These are phyloP conservation scores for Monochamus saltuarius DNA, from an alignment of 1,140 invertebrate genomes.

Conservation along the genomic window DNA sequence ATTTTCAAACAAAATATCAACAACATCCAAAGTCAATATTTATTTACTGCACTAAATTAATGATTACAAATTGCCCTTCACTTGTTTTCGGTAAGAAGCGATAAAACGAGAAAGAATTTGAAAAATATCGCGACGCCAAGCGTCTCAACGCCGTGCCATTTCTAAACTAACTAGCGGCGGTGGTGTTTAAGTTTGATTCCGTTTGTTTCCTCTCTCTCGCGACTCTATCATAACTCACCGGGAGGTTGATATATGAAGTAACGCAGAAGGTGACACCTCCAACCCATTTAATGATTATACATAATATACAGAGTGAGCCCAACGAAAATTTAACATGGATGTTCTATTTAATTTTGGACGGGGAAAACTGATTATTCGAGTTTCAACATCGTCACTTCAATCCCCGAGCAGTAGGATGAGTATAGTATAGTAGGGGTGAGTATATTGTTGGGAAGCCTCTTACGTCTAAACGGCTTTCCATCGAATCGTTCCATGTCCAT, in stretches of 20 bases:
- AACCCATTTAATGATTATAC: neutral
- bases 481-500: no score
- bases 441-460: neutral
- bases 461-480: neutral
- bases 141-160: slow-evolving; percentile 13
- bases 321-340: neutral
- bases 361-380: no score
- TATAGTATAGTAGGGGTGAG: neutral
- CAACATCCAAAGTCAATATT: no score
- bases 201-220: slow-evolving; percentile 7
- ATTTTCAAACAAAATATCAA: no score
- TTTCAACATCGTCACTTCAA: no score
- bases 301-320: neutral
- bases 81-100: no score
- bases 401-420: neutral
- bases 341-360: neutral
- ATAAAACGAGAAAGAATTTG: no score
- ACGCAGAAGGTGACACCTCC: neutral
- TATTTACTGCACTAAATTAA: no score
- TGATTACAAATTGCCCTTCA: no score
- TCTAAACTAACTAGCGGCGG: slow-evolving; percentile 2
- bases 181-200: slow-evolving; percentile 4
- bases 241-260: slow-evolving; percentile 5
- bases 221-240: neutral
- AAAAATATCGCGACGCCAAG: neutral